Evolutionary conservation across 2,797 vertebrate species (phyloP).

Genomic region (Erithacus rubecula): DNA sequence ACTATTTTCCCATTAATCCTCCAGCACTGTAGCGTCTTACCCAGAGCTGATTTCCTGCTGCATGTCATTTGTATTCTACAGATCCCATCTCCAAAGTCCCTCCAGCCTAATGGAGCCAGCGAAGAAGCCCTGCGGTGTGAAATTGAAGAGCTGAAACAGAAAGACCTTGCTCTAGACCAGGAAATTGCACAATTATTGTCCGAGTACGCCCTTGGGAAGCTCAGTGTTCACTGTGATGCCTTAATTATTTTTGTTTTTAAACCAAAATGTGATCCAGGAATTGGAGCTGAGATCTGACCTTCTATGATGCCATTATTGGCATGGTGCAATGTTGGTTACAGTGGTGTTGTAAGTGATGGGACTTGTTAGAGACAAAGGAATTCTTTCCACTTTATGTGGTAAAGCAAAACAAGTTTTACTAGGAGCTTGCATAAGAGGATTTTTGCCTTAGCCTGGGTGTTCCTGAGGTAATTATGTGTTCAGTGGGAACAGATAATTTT

Average conservation of each 20-base stretch:
- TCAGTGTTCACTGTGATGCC: background rate
- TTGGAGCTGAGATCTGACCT: background rate
- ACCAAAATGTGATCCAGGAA: background rate
- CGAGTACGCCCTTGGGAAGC: slow-evolving; percentile 79
- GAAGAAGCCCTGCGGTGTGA: slow-evolving; percentile 71
- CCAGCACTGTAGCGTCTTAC: background rate
- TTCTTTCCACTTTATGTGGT: background rate
- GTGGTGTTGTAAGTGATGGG: background rate
- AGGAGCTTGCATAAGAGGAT: background rate
- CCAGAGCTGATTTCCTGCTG: background rate
- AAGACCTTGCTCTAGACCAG: slow-evolving; percentile 75
- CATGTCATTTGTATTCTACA: slow-evolving; percentile 7
- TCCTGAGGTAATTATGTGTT: background rate
- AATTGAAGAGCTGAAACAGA: slow-evolving; percentile 80
- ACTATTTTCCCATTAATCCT: background rate
- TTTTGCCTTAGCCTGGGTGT: background rate
- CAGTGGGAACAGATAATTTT: background rate
- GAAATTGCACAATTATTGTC: slow-evolving; percentile 83
- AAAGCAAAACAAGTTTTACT: background rate
- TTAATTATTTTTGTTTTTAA: background rate
- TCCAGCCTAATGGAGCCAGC: background rate
- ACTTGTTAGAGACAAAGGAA: background rate
- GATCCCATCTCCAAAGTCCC: slow-evolving; percentile 49
- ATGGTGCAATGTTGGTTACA: background rate
- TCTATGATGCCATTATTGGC: background rate